Conservation (phyloP, 2,888 invertebrate species). For the Chalcis sispes region DNA sequence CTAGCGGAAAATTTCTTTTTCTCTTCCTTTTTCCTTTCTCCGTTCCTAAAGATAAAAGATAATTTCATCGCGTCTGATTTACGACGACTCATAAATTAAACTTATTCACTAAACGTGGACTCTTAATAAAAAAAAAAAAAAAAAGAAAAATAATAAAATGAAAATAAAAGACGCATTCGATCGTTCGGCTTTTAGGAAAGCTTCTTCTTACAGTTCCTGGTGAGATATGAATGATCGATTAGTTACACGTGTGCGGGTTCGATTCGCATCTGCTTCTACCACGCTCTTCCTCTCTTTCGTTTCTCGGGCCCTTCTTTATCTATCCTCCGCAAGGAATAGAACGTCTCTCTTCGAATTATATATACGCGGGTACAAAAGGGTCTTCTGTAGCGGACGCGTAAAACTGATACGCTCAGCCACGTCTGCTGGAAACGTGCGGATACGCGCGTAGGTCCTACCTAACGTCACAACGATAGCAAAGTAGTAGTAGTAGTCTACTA, state of each 20-base stretch:
- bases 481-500: too few relatives aligned
- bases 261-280: not conserved
- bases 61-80: conserved; percentile 41
- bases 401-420: conserved; percentile 62
- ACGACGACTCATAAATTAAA: conserved; percentile 23
- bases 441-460: too few relatives aligned
- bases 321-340: not conserved
- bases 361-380: conserved; percentile 54
- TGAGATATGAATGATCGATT: conserved; percentile 12
- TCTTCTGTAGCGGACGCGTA: conserved; percentile 63
- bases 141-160: too few relatives aligned
- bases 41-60: conserved; percentile 6
- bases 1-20: too few relatives aligned
- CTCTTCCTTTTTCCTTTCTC: too few relatives aligned
- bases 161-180: too few relatives aligned
- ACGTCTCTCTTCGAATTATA: conserved; percentile 53
- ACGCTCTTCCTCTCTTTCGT: too few relatives aligned
- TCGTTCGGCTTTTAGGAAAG: too few relatives aligned
- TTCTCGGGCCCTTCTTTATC: too few relatives aligned
- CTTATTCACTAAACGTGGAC: not conserved
- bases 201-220: not conserved
- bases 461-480: not conserved
- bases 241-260: conserved; percentile 1
- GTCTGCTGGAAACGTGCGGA: conserved; percentile 31
- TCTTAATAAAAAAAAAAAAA: not conserved